Base-by-base conservation (phyloP, 2,113 vertebrate genomes). In the Morphnarchus princeps region DNA sequence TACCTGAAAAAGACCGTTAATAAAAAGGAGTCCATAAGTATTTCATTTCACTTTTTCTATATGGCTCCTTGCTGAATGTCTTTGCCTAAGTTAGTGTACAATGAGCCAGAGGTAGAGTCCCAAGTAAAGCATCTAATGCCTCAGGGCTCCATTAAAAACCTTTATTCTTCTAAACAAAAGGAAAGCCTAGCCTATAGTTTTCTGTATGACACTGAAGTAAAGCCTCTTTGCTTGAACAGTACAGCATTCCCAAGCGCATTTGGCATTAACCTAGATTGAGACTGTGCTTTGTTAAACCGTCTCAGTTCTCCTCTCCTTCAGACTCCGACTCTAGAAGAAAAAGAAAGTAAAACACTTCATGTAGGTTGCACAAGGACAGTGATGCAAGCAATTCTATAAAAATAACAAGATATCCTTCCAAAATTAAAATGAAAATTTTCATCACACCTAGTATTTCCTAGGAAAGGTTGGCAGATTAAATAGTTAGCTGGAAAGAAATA, bases 281-380 rank as follows among this genome's bases (percentile, higher is more conserved):
- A 36, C 93, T 97, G 97, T 96, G 97, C 97, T 97, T 66, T 91
- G 52, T 76, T 29, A 57, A 85, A 95, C 71, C 42, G 4, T 58
- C 91, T 98, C 98, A 99, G 93, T 98, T 98, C 82, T 98, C 98
- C 63, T 99, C 99, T 31, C 98, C 98, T 97, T 99, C 99, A 0
- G 99, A 99, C 94, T 99, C 99, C 5, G 99, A 99, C 95, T 99
- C 99, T 99, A 78, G 45, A 97, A 98, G 61, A 97, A 43, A 43
- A 93, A 88, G 25, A 93, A 70, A 93, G 49, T 74, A 58, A 94
- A 87, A 72, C 28, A 69, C 59, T 62, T 85, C 69, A 95, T 20
- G 40, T n/a, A 73, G 16, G 62, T 70, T 59, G 52, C 52, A 80
- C 24, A 59, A 63, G 31, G 63, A 79, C 65, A 73, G 6, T 11